Base-by-base conservation (phyloP, 2,797 vertebrate species). In the Sphenodon punctatus region DNA sequence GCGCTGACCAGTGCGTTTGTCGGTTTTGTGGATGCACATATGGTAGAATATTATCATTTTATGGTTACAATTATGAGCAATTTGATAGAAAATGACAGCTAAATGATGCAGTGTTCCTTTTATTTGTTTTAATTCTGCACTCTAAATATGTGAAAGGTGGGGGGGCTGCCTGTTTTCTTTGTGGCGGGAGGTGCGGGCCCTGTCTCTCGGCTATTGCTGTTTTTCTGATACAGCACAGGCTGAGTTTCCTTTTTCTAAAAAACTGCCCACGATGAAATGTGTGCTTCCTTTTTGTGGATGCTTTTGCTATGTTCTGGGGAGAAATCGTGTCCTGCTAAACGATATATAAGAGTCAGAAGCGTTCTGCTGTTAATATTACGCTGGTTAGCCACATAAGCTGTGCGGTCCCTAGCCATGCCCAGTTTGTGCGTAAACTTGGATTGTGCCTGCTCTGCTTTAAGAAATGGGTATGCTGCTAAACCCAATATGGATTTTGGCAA, bases 1-100 rank as follows among this genome's bases (percentile, higher is more conserved):
- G 6, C 39, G 34, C 89, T 95, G 95, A 94, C 94, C 95, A 89
- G 72, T 69, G 77, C 89, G 82, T 88, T 91, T 85, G 89, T 88
- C 87, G 67, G 77, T 87, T 91, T 93, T 94, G 88, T 88, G 77
- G 93, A 92, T 92, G 93, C 94, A 93, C 94, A 94, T 95, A 95
- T 95, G 95, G 93, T 87, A 87, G 93, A 89, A 78, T 94, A 95
- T 96, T 94, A 94, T 93, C 91, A 82, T 95, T 96, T 96, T 95
- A 96, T 95, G 91, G 95, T 95, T 94, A 95, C 94, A 94, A 95
- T 96, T 96, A 95, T 93, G 94, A 96, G 94, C 94, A 95, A 94
- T 96, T 96, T 95, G 91, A 94, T 95, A 92, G 87, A 89, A 94
- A 95, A 95, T 68, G 90, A 95, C 94, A 95, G 92, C 89, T 95